Base-by-base conservation (phyloP, 2,888 invertebrate genomes). In the Drosophila sordidula region DNA sequence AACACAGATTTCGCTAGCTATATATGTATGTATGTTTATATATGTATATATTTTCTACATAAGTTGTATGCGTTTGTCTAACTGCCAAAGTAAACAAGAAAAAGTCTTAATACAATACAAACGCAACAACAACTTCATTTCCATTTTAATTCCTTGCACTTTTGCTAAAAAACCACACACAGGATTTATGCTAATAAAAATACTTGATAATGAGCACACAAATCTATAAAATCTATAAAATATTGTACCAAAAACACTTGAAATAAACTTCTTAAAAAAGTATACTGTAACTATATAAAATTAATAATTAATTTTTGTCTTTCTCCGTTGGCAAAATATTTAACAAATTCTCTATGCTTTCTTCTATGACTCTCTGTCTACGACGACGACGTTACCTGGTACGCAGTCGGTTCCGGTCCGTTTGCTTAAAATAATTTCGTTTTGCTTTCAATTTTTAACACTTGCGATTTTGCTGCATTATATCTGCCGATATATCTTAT, bases 1-100 rank as follows among this genome's bases (percentile, higher is more conserved):
- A 75, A 75, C 80, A 66, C 64, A 82, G 88, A 82, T 82, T 82
- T 81, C 12, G 61, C 82, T 82, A 87, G 82, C 82, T 82, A 82
- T 81, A 84, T 74, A 68, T 66, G 63, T 66, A 67, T 77, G 62
- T 65, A 56, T 47, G 52, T 58, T 55, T 58, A 68, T 59, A 66
- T 58, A 61, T 46, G 36, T 64, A 55, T 50, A 46, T 67, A 72
- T 54, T 46, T 29, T 8, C 16, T 61, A 65, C 57, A 62, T 54
- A 34, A 12, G 66, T 62, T 45, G 71, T 6, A 42, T 70, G 76
- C 71, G 68, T 67, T 44, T 55, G 59, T 49, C 52, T 32, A 46
- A 54, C 16, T 42, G 54, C 38, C 67, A 58, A 72, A 70, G 47
- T 50, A 66, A 69, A 55, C 51, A 74, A 70, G 61, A 63, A 44